A percentile compares a stretch with the other conserved stretches of the same genome.
These are phyloP conservation scores for Caenorhabditis angaria DNA, from an alignment of 2,888 invertebrate genomes.

Conservation along the genomic window DNA sequence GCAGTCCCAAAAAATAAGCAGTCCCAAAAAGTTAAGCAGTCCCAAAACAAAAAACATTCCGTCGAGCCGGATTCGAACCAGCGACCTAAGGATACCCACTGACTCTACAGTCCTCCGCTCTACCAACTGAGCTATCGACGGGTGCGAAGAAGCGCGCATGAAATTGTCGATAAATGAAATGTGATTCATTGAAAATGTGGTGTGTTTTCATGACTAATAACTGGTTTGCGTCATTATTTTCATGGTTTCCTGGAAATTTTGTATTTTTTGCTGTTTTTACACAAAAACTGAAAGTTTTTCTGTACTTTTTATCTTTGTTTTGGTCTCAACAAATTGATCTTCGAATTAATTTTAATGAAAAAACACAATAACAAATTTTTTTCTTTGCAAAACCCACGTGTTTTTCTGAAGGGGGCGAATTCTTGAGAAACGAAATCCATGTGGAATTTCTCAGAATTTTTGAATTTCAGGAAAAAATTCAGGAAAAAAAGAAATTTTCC, in stretches of 20 bases:
- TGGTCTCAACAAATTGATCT: not conserved
- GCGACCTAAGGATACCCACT: conserved; percentile 59
- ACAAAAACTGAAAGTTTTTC: not conserved
- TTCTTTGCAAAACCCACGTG: no score
- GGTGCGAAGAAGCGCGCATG: not conserved
- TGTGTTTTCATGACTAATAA: no score
- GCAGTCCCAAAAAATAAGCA: no score
- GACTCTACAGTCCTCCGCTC: conserved; percentile 53
- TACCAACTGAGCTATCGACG: conserved; percentile 57
- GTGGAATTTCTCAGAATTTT: no score
- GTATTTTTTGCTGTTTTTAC: no score
- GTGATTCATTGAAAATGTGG: not conserved
- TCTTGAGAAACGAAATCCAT: no score
- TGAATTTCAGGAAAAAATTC: no score
- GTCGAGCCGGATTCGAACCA: conserved; percentile 63
- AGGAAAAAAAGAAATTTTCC: no score
- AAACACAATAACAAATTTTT: not conserved
- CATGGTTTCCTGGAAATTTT: not conserved
- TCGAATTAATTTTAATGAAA: not conserved
- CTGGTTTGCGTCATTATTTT: no score
- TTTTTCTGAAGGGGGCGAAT: no score
- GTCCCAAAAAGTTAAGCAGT: no score
- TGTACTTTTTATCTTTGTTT: not conserved
- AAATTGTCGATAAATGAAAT: not conserved
- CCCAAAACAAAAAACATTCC: conserved; percentile 27